phyloP scores from a whole-genome alignment of 2,888 invertebrate genomes.

The Chrysolina americana region DNA sequence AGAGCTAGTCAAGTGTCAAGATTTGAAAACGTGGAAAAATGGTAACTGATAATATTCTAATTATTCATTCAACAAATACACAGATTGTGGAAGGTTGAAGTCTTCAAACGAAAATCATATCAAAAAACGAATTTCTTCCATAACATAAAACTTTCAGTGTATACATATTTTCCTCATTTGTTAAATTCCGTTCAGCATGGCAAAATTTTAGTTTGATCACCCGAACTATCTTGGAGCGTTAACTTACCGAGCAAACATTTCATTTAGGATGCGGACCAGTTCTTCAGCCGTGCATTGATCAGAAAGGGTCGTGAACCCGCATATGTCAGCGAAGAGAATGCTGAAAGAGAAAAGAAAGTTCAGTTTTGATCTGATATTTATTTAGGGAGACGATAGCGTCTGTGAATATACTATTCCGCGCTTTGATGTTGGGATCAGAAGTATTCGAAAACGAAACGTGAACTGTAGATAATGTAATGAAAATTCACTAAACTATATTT shows the following conservation, averaged over 20 bases:
- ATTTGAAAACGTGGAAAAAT: too few relatives aligned
- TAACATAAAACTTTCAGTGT: too few relatives aligned
- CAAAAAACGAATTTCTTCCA: too few relatives aligned
- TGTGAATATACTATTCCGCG: not conserved
- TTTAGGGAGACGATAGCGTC: not conserved
- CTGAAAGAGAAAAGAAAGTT: conserved; percentile 71
- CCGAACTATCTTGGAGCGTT: conserved; percentile 7
- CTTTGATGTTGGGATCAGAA: not conserved
- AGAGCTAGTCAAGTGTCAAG: too few relatives aligned
- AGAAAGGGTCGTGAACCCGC: conserved; percentile 91
- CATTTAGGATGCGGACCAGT: conserved; percentile 88
- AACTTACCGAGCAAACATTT: conserved; percentile 87
- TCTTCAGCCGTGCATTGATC: conserved; percentile 95
- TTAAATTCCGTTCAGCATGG: not conserved
- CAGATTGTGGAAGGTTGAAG: too few relatives aligned
- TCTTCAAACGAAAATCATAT: too few relatives aligned
- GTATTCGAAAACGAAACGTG: too few relatives aligned
- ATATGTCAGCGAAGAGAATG: conserved; percentile 94
- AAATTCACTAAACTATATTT: too few relatives aligned
- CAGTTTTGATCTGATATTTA: not conserved
- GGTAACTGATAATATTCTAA: too few relatives aligned
- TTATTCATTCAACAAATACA: too few relatives aligned
- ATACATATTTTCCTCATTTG: too few relatives aligned
- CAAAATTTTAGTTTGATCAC: not conserved
- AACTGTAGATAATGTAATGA: too few relatives aligned